Conservation (phyloP, 2,797 vertebrate species). For the Schizothorax lantsangensis region DNA sequence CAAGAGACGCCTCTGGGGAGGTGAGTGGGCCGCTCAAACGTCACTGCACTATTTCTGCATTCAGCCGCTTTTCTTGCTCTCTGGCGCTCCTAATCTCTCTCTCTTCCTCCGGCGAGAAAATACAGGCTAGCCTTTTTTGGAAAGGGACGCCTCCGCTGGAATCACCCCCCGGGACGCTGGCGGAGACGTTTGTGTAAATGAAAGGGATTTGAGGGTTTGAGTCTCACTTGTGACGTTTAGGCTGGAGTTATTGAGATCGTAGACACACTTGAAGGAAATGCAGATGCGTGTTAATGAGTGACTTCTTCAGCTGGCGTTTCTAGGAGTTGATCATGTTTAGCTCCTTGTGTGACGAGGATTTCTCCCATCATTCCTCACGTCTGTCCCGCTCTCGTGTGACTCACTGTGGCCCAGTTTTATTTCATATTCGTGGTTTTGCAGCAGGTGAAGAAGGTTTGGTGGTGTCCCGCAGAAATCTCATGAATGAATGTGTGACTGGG, state of each 20-base stretch:
- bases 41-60: slow-evolving; percentile 59
- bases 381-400: background rate
- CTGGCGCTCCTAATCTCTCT: background rate
- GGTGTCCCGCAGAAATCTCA: background rate
- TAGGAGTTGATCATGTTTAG: background rate
- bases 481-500: background rate
- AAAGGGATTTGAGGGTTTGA: background rate
- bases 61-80: slow-evolving; percentile 6
- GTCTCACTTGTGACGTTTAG: background rate
- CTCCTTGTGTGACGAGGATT: background rate
- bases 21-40: slow-evolving; percentile 51
- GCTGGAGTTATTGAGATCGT: background rate
- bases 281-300: background rate
- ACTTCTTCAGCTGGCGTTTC: background rate
- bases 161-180: background rate
- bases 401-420: background rate
- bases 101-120: slow-evolving; percentile 3
- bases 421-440: background rate
- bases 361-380: background rate
- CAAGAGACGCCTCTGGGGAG: slow-evolving; percentile 50
- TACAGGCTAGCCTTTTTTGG: slow-evolving; percentile 19
- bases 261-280: slow-evolving; percentile 1
- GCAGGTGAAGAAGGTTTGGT: background rate
- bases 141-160: background rate
- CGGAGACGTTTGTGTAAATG: background rate